Base-by-base conservation (phyloP, 2,113 vertebrate genomes). In the Galemys pyrenaicus region DNA sequence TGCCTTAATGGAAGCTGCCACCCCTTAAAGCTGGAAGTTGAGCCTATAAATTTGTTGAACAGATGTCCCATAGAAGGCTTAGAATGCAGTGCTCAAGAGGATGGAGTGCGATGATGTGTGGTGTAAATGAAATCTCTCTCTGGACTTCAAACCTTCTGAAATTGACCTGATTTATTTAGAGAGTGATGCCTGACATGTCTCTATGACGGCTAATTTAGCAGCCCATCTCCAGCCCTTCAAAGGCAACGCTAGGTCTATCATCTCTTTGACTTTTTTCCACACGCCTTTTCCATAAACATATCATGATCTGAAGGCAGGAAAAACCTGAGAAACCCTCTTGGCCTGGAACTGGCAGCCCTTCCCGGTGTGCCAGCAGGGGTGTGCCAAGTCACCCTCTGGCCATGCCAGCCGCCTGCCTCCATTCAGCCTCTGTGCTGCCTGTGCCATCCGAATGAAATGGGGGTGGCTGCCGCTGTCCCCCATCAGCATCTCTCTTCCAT, bases 111-210 rank as follows among this genome's bases (percentile, higher is more conserved):
- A 95, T 54, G 94, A 85, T 46, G 95, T 89, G 82, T 39, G 10
- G 81, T 83, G 92, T 86, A 85, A 94, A 91, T 64, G 5, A 26
- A 37, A 86, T 77, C 87, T 97, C 93, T 86, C 96, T 91, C 95
- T 54, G 85, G 90, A 80, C 95, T 73, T 94, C 68, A 91, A 74
- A 77, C 73, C 96, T 83, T 86, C 91, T 96, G 90, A 94, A 89
- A 94, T 71, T 91, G 95, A 97, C 89, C 94, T 95, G 87, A 94
- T 98, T 97, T 95, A 91, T 74, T 64, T 95, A 58, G 86, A 95
- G 93, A 94, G 81, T 74, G 94, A 91, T 7, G 73, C n/a, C 51
- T 71, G 84, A 56, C 92, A 1, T 46, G 49, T 88, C 86, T 81
- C 82, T 22, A 10, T 12, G 81, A 68, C 2, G 85, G 93, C 86